Conservation (phyloP, 2,113 vertebrate species). For the Cisticola juncidis region DNA sequence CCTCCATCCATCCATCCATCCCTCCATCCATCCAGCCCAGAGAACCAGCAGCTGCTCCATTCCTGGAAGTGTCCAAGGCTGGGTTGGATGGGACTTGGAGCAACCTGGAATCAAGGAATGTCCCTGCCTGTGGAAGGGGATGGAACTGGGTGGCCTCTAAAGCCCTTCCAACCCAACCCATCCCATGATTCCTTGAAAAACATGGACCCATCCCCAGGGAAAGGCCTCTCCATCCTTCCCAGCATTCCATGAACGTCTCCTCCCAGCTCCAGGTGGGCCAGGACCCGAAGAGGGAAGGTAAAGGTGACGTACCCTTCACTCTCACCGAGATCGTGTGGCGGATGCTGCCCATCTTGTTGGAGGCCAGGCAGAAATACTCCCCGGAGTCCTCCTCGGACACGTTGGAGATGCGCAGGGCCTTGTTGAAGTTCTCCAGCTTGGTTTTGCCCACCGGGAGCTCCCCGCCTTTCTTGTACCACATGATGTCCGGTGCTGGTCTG, state of each 20-base stretch:
- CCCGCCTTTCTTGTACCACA: slow-evolving; percentile 95
- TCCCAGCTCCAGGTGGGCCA: neutral
- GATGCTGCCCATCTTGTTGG: slow-evolving; percentile 91
- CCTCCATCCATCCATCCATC: too few species aligned
- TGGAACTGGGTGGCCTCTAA: neutral
- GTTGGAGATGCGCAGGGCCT: slow-evolving; percentile 85
- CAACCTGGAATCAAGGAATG: fast-evolving
- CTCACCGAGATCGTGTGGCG: slow-evolving; percentile 92
- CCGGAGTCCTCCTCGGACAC: slow-evolving; percentile 94
- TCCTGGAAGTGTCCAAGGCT: neutral
- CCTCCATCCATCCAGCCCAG: too few species aligned
- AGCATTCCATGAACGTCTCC: fast-evolving
- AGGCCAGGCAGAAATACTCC: slow-evolving; percentile 93
- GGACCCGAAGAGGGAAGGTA: slow-evolving; percentile 49
- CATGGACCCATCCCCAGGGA: neutral
- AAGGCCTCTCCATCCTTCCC: neutral
- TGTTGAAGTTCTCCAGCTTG: slow-evolving; percentile 90
- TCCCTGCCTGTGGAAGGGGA: neutral
- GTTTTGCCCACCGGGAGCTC: slow-evolving; percentile 86
- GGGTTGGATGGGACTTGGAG: neutral
- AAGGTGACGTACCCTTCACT: slow-evolving; percentile 89
- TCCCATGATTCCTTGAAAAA: fast-evolving
- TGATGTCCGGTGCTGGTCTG: slow-evolving; percentile 91
- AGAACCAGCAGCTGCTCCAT: neutral
- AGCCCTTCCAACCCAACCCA: neutral